These are phyloP conservation scores for Ramphastos sulfuratus DNA, from an alignment of 2,113 vertebrate genomes.

Conservation along the genomic window DNA sequence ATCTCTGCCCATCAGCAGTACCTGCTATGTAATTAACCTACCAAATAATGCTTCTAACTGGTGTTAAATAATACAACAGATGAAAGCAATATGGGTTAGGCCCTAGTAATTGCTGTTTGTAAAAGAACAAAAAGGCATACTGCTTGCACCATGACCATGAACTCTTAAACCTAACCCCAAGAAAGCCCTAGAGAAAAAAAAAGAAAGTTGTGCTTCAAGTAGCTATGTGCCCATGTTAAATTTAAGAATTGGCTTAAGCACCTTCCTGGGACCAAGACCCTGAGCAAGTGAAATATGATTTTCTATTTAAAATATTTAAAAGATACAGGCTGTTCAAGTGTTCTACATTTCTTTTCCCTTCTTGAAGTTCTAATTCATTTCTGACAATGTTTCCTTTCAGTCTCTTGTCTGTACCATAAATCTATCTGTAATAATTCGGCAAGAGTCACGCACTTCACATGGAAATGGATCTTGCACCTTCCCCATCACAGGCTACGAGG, in stretches of 20 bases:
- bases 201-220: neutral
- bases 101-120: neutral
- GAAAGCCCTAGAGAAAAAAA: neutral
- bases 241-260: slow-evolving; percentile 40
- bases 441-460: neutral
- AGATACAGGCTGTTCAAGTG: slow-evolving; percentile 50
- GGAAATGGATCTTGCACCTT: slow-evolving; percentile 17
- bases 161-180: neutral
- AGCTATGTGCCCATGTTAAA: neutral
- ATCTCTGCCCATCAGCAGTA: neutral
- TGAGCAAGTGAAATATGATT: slow-evolving; percentile 65
- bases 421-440: slow-evolving; percentile 27
- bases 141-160: neutral
- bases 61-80: neutral
- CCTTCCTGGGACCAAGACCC: neutral
- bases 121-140: neutral
- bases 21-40: neutral
- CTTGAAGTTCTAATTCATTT: slow-evolving; percentile 48
- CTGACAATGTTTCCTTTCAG: slow-evolving; percentile 61
- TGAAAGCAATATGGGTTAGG: neutral
- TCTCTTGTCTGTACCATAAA: slow-evolving; percentile 26
- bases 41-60: neutral
- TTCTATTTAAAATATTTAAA: slow-evolving; percentile 62
- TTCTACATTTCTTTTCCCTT: slow-evolving; percentile 59
- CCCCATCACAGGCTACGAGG: neutral